Conservation (phyloP, 2,888 invertebrate species). For the Physocephala rufipes region DNA sequence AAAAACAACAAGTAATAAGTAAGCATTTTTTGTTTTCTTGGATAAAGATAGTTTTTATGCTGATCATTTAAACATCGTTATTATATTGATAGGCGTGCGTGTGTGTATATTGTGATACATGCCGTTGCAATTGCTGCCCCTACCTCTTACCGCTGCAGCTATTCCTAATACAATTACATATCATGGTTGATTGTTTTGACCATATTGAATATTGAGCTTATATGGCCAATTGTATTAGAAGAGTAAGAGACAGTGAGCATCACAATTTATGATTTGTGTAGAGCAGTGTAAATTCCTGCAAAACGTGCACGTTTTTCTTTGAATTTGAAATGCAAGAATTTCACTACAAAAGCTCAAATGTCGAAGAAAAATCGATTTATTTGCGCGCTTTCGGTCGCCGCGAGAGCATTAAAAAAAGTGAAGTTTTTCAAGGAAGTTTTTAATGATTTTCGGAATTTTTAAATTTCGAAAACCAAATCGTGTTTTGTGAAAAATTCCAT, state of each 20-base stretch:
- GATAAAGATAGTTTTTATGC: constrained; percentile 1
- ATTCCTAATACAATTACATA: constrained; percentile 1
- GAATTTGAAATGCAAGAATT: constrained; percentile 21
- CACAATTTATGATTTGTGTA: too few relatives aligned
- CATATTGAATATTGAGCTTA: constrained; percentile 48
- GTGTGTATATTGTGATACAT: background rate
- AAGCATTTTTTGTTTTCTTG: background rate
- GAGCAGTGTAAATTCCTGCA: constrained; percentile 41
- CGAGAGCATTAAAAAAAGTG: constrained; percentile 8
- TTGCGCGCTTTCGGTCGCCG: constrained; percentile 1
- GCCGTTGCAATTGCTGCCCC: constrained; percentile 16
- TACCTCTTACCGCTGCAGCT: too few relatives aligned
- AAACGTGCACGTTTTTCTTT: constrained; percentile 36
- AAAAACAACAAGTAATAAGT: background rate
- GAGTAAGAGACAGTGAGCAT: constrained; percentile 31
- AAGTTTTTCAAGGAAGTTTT: background rate
- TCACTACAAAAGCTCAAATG: constrained; percentile 33
- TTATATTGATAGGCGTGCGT: constrained; percentile 7
- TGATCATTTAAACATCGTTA: background rate
- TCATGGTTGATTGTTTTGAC: constrained; percentile 26
- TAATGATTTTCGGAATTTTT: background rate
- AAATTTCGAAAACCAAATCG: background rate
- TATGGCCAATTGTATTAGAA: constrained; percentile 35
- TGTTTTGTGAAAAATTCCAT: background rate
- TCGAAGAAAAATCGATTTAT: constrained; percentile 23